Conservation (phyloP, 2,113 vertebrate genomes). For the Heterotis niloticus region DNA sequence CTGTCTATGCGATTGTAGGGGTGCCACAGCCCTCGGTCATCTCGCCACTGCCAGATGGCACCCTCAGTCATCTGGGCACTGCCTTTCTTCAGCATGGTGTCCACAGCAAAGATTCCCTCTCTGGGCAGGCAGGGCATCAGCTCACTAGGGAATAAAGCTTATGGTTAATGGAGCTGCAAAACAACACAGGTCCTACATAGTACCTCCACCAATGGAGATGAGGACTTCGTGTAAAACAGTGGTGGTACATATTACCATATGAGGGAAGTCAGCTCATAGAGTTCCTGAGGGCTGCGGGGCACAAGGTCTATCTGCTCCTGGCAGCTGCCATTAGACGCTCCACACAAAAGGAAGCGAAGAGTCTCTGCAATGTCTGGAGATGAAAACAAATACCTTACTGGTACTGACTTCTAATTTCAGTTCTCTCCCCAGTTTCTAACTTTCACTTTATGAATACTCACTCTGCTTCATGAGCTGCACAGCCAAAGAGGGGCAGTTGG, state of each 20-base stretch:
- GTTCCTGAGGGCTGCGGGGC: constrained; percentile 93
- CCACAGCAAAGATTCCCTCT: constrained; percentile 98
- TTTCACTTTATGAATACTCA: constrained; percentile 61
- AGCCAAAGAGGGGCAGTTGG: constrained; percentile 92
- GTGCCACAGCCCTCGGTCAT: constrained; percentile 96
- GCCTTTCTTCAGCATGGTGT: constrained; percentile 97
- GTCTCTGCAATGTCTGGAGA: constrained; percentile 94
- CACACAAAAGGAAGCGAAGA: constrained; percentile 91
- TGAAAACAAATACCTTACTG: background rate
- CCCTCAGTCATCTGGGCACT: constrained; percentile 94
- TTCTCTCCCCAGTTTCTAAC: background rate
- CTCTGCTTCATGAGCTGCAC: constrained; percentile 99
- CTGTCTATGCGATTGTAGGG: constrained; percentile 98
- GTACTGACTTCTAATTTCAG: no score
- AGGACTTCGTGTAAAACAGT: background rate
- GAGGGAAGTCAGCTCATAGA: constrained; percentile 95
- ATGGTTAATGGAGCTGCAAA: background rate
- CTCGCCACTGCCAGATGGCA: constrained; percentile 97
- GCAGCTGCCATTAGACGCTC: constrained; percentile 93
- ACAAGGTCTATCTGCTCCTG: constrained; percentile 98
- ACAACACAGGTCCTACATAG: constrained; percentile 1
- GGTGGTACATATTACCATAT: constrained; percentile 79
- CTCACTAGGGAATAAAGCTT: constrained; percentile 66
- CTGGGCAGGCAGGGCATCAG: constrained; percentile 97
- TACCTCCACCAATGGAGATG: background rate